phyloP scores from a whole-genome alignment of 2,113 vertebrate genomes.

The Atherinomorus stipes region DNA sequence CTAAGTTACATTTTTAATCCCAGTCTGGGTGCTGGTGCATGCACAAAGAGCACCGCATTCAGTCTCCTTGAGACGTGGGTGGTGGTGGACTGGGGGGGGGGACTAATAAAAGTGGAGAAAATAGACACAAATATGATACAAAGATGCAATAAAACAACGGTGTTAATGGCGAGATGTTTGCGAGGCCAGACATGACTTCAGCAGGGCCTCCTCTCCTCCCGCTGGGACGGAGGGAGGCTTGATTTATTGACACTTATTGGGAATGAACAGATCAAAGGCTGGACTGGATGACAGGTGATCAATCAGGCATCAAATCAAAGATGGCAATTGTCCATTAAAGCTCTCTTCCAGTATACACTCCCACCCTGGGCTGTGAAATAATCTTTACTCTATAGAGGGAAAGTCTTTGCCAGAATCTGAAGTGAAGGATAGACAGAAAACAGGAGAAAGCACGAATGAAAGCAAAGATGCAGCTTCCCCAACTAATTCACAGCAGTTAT shows the following conservation, averaged over 20 bases:
- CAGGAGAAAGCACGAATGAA: neutral
- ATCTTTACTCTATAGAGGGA: conserved; percentile 68
- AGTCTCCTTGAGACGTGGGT: neutral
- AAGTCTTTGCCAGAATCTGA: conserved; percentile 76
- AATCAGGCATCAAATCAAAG: conserved; percentile 98
- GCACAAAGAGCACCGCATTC: conserved; percentile 4
- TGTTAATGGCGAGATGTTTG: conserved; percentile 72
- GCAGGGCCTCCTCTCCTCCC: conserved; percentile 85
- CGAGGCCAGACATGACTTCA: conserved; percentile 90
- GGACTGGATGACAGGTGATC: conserved; percentile 91
- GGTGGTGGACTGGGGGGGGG: neutral
- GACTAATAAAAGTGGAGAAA: neutral
- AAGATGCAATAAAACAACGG: conserved; percentile 74
- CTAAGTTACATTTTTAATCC: conserved; percentile 89
- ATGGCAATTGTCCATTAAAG: conserved; percentile 94
- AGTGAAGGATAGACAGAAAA: conserved; percentile 25
- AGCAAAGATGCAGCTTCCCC: neutral
- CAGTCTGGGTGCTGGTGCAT: conserved; percentile 38
- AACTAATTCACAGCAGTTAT: neutral
- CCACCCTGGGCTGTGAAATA: conserved; percentile 85
- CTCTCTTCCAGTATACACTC: conserved; percentile 85
- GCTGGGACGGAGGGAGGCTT: conserved; percentile 48
- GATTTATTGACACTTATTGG: conserved; percentile 99
- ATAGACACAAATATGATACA: conserved; percentile 16
- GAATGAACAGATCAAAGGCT: conserved; percentile 99